Evolutionary conservation across 30 jellyfish, hydroid and myxozoan species (phyloP).

Genomic region (Clytia hemisphaerica): DNA sequence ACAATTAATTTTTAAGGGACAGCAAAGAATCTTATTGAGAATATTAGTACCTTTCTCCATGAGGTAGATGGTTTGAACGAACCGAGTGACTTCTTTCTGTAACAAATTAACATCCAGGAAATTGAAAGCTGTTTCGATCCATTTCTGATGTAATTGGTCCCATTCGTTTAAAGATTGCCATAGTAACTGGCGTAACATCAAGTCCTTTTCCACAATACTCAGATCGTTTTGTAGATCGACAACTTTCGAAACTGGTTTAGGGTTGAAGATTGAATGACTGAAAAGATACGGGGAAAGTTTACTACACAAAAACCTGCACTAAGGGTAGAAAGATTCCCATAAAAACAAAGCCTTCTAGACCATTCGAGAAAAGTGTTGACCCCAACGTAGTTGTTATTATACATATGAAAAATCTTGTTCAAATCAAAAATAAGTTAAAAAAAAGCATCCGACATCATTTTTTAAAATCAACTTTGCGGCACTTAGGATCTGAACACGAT

Average conservation of each 20-base stretch:
- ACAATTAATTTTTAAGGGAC: no score
- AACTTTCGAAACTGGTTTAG: conserved; percentile 5
- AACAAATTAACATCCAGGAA: conserved; percentile 44
- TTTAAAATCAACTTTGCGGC: not conserved
- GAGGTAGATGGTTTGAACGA: conserved; percentile 67
- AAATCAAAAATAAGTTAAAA: not conserved
- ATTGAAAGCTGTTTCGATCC: conserved; percentile 55
- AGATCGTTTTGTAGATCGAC: conserved; percentile 48
- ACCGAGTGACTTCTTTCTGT: conserved; percentile 55
- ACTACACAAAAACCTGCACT: no score
- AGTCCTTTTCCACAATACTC: conserved; percentile 53
- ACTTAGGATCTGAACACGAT: no score
- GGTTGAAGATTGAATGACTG: no score
- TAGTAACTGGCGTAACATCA: conserved; percentile 48
- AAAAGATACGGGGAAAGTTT: no score
- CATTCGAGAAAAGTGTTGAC: not conserved
- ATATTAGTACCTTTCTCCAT: conserved; percentile 62
- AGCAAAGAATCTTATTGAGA: no score
- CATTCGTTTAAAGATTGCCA: conserved; percentile 81
- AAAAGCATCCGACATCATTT: not conserved
- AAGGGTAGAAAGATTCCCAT: no score
- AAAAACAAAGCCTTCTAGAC: not conserved
- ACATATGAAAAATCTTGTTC: no score
- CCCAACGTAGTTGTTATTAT: no score
- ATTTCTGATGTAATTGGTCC: conserved; percentile 40